Conservation (phyloP, 2,888 invertebrate genomes). For the Orthonychiurus folsomi region DNA sequence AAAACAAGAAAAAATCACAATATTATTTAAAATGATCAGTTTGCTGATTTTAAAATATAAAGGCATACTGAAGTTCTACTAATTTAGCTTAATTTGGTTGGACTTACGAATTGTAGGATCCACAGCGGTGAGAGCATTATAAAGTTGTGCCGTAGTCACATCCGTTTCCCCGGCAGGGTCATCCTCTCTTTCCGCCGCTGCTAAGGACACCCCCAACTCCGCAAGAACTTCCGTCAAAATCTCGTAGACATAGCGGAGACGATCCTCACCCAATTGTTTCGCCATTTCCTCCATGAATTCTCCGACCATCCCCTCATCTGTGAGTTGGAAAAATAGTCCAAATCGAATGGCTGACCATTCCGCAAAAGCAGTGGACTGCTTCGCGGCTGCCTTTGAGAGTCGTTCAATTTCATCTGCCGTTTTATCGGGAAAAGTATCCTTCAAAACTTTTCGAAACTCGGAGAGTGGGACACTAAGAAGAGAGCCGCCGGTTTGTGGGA, state of each 20-base stretch:
- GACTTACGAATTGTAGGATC: conserved; percentile 17
- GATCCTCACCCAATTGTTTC: conserved; percentile 14
- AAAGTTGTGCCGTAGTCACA: conserved; percentile 17
- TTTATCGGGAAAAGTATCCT: conserved; percentile 13
- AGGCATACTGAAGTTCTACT: too few relatives aligned
- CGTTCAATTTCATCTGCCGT: conserved; percentile 14
- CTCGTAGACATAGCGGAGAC: conserved; percentile 14
- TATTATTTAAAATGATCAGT: too few relatives aligned
- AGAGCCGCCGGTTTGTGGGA: background rate
- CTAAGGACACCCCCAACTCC: conserved; percentile 20
- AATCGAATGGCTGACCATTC: conserved; percentile 16
- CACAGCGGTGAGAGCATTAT: conserved; percentile 8
- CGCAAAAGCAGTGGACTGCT: conserved; percentile 16
- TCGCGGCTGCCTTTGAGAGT: conserved; percentile 11
- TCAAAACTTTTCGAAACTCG: conserved; percentile 9
- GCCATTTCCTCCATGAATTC: conserved; percentile 18
- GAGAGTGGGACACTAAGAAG: background rate
- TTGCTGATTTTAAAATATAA: background rate
- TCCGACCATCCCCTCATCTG: conserved; percentile 20
- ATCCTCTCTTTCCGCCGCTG: conserved; percentile 18
- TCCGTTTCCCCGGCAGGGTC: conserved; percentile 24
- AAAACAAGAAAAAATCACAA: conserved; percentile 8
- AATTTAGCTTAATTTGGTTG: too few relatives aligned
- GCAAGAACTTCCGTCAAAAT: conserved; percentile 15
- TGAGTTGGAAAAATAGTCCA: conserved; percentile 14